Conservation (phyloP, 2,797 vertebrate genomes). For the Chrysocyon brachyurus region DNA sequence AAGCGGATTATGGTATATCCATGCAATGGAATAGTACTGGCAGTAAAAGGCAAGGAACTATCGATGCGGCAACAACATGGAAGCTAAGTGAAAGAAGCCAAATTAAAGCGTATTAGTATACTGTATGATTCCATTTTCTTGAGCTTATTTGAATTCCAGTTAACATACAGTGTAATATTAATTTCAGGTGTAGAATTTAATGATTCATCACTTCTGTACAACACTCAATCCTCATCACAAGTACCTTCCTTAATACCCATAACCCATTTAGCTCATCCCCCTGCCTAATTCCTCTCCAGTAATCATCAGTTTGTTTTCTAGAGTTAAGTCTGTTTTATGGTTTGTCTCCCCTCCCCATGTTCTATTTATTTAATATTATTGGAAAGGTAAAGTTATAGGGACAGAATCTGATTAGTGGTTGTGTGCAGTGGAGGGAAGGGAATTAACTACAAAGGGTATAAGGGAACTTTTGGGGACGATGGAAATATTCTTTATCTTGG, state of each 20-base stretch:
- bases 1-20: not conserved
- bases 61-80: not conserved
- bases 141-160: not conserved
- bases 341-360: not conserved
- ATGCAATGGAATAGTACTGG: not conserved
- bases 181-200: not conserved
- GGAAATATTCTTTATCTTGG: not conserved
- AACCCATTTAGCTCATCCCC: not conserved
- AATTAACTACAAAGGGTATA: not conserved
- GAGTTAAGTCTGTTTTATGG: not conserved
- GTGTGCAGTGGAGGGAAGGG: not conserved
- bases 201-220: not conserved
- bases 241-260: not conserved
- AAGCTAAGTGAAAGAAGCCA: not conserved
- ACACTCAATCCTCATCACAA: not conserved
- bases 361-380: constrained; percentile 24
- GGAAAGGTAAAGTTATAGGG: not conserved
- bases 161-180: not conserved
- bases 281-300: not conserved
- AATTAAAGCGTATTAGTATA: not conserved
- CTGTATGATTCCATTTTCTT: not conserved
- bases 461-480: not conserved
- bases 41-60: not conserved
- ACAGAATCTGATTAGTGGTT: not conserved
- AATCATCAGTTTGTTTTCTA: not conserved